Evolutionary conservation across 2,888 invertebrate species (phyloP).

Genomic region (Acleris holmiana): DNA sequence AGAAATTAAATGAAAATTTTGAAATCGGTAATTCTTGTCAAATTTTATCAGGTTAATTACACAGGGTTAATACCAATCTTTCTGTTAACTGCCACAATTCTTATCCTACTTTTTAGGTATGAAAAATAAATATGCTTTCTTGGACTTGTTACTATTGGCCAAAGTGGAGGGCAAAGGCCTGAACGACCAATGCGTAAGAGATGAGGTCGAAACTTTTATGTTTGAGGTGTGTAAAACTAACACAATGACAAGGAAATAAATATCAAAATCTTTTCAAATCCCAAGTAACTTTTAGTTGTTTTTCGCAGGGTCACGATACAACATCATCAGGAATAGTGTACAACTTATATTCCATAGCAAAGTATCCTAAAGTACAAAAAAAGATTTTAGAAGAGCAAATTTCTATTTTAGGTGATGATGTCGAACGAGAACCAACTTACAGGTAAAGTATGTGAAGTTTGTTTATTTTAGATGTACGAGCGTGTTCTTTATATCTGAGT

Average conservation of each 20-base stretch:
- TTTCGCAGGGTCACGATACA: slow-evolving; percentile 83
- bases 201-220: slow-evolving; percentile 90
- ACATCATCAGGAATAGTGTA: slow-evolving; percentile 84
- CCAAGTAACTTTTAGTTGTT: no score
- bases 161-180: slow-evolving; percentile 84
- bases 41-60: background rate
- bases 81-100: no score
- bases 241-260: background rate
- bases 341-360: slow-evolving; percentile 76
- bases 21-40: slow-evolving; percentile 57
- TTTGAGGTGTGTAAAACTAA: slow-evolving; percentile 82
- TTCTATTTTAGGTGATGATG: slow-evolving; percentile 66
- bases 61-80: no score
- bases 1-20: slow-evolving; percentile 45
- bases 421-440: slow-evolving; percentile 63
- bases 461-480: background rate
- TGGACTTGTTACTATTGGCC: slow-evolving; percentile 87
- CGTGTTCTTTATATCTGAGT: no score
- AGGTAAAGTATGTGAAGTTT: slow-evolving; percentile 46
- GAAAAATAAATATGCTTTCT: slow-evolving; percentile 86
- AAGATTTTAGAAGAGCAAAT: slow-evolving; percentile 78
- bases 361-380: slow-evolving; percentile 77
- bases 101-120: slow-evolving; percentile 60
- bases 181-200: slow-evolving; percentile 84
- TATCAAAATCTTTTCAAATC: no score